A percentile compares a stretch with the other conserved stretches of the same genome.
These are phyloP conservation scores for Platycnemis pennipes DNA, from an alignment of 2,888 invertebrate genomes.

Conservation along the genomic window DNA sequence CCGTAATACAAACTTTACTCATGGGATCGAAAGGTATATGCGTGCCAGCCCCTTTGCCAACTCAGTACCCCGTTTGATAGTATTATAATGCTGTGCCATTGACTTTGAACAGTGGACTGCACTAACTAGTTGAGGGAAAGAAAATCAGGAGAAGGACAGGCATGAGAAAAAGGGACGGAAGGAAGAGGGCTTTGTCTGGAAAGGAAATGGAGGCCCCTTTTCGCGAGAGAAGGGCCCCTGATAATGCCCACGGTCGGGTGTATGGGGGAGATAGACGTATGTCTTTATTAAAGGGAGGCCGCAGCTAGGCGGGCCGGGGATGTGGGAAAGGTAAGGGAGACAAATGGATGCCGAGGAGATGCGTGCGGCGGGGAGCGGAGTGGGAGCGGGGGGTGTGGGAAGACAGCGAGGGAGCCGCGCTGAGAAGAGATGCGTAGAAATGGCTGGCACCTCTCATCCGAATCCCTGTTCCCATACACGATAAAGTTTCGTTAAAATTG, in stretches of 20 bases:
- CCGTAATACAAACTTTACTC: too few relatives aligned
- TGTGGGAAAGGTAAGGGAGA: background rate
- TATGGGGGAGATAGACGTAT: background rate
- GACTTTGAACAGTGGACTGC: too few relatives aligned
- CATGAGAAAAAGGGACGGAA: too few relatives aligned
- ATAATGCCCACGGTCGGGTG: background rate
- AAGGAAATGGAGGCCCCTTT: too few relatives aligned
- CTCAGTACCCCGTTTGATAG: too few relatives aligned
- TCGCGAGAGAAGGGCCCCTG: background rate
- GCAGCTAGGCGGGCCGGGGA: background rate
- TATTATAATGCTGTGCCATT: too few relatives aligned
- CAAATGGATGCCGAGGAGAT: background rate
- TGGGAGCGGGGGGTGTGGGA: background rate
- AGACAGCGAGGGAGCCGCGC: background rate
- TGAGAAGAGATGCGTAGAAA: background rate
- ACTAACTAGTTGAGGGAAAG: too few relatives aligned
- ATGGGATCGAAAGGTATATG: too few relatives aligned
- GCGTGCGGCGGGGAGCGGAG: background rate
- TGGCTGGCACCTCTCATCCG: background rate
- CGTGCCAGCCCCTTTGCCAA: too few relatives aligned
- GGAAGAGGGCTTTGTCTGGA: too few relatives aligned
- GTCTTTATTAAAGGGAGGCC: background rate
- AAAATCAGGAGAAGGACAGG: too few relatives aligned
- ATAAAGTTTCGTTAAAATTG: background rate
- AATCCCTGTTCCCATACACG: background rate